A percentile compares a stretch with the other conserved stretches of the same genome.
These are phyloP conservation scores for Pediacus dermestoides DNA, from an alignment of 2,888 invertebrate species.

Conservation along the genomic window DNA sequence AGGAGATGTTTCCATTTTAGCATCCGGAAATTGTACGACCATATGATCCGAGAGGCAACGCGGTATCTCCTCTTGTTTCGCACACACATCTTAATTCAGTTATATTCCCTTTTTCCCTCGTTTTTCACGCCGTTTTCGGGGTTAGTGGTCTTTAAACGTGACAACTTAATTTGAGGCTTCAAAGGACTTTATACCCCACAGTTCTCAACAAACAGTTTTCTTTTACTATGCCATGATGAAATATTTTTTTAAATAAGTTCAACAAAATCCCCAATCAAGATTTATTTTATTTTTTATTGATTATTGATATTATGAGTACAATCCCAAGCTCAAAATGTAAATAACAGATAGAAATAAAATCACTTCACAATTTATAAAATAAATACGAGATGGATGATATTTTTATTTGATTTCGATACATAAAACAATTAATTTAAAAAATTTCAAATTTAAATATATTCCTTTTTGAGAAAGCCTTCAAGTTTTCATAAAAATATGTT, in stretches of 20 bases:
- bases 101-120: conserved; percentile 17
- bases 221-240: background rate
- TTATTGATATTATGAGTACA: no score
- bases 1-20: conserved; percentile 12
- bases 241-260: background rate
- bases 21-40: conserved; percentile 12
- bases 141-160: conserved; percentile 22
- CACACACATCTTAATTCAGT: conserved; percentile 20
- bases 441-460: no score
- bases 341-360: no score
- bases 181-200: conserved; percentile 14
- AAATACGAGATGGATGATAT: no score
- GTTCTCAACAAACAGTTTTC: conserved; percentile 12
- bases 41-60: conserved; percentile 6
- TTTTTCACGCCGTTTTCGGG: conserved; percentile 21
- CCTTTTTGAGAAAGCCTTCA: no score
- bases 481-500: no score
- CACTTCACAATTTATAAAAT: no score
- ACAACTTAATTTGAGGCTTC: conserved; percentile 22
- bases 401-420: no score
- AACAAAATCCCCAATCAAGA: no score
- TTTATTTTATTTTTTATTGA: no score
- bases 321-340: no score
- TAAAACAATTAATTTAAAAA: no score
- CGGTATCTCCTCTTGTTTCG: conserved; percentile 12